phyloP scores from a whole-genome alignment of 2,113 vertebrate species.

The Anhinga anhinga region DNA sequence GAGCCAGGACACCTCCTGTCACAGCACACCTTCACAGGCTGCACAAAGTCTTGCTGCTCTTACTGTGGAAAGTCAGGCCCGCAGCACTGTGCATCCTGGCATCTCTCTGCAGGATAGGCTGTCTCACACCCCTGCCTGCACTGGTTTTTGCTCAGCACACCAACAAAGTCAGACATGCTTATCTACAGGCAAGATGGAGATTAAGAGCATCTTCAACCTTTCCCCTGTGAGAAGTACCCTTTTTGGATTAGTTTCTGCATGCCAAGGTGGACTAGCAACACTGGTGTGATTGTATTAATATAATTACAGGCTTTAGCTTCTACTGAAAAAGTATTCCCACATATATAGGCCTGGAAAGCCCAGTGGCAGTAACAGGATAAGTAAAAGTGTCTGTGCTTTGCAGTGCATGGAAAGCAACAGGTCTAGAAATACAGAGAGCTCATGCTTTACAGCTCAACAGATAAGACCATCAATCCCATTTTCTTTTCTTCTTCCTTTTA shows the following conservation, averaged over 20 bases:
- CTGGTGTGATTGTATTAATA: background rate
- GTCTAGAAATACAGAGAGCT: background rate
- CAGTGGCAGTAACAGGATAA: background rate
- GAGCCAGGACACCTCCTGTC: background rate
- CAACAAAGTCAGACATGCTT: background rate
- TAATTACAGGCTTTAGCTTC: background rate
- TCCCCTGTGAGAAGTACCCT: background rate
- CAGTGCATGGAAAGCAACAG: background rate
- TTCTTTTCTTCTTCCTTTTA: background rate
- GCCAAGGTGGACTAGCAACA: background rate
- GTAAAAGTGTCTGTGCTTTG: background rate
- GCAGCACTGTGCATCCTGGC: background rate
- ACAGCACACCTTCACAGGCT: background rate
- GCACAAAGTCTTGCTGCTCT: background rate
- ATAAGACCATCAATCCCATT: background rate
- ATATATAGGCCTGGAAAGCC: background rate
- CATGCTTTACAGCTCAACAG: background rate
- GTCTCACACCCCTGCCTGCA: background rate
- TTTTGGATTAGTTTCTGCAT: background rate
- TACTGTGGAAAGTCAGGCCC: background rate
- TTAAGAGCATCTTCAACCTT: background rate
- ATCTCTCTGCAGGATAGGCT: background rate
- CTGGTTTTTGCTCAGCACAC: background rate
- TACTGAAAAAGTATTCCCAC: background rate
- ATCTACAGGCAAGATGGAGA: background rate